A percentile compares a stretch with the other conserved stretches of the same genome.
Conservation (phyloP, 1,140 invertebrate species). For the Lasaia peninsularis region DNA sequence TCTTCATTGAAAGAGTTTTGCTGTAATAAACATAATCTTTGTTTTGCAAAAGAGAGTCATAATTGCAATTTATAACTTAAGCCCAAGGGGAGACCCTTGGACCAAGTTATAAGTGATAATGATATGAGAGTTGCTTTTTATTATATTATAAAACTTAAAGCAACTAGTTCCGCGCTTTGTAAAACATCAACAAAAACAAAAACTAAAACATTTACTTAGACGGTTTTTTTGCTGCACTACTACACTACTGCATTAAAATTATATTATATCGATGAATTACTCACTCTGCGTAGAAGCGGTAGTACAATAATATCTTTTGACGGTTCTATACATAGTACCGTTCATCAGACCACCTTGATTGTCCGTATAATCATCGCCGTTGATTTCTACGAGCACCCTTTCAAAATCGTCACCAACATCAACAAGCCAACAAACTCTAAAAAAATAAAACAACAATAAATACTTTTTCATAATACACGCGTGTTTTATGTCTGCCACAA, state of each 20-base stretch:
- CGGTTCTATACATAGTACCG: constrained; percentile 15
- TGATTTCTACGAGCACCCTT: constrained; percentile 11
- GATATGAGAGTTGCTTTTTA: too few species aligned
- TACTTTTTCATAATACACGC: constrained; percentile 24
- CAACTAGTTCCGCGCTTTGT: too few species aligned
- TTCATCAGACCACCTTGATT: constrained; percentile 8
- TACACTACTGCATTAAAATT: neutral
- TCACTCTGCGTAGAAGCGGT: neutral
- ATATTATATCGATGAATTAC: neutral
- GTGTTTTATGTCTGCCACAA: neutral
- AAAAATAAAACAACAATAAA: constrained; percentile 23
- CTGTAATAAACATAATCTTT: too few species aligned
- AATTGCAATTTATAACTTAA: too few species aligned
- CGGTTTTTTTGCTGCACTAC: too few species aligned
- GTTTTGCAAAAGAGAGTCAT: too few species aligned
- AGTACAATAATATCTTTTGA: constrained; percentile 25
- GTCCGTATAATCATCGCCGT: constrained; percentile 1
- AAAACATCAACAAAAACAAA: too few species aligned
- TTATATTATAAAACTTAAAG: too few species aligned
- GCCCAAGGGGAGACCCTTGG: too few species aligned
- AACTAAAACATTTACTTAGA: too few species aligned
- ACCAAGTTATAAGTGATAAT: too few species aligned
- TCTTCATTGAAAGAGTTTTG: too few species aligned
- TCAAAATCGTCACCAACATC: neutral
- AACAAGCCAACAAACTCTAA: constrained; percentile 16